Conservation (phyloP, 2,888 invertebrate genomes). For the Sicus ferrugineus region DNA sequence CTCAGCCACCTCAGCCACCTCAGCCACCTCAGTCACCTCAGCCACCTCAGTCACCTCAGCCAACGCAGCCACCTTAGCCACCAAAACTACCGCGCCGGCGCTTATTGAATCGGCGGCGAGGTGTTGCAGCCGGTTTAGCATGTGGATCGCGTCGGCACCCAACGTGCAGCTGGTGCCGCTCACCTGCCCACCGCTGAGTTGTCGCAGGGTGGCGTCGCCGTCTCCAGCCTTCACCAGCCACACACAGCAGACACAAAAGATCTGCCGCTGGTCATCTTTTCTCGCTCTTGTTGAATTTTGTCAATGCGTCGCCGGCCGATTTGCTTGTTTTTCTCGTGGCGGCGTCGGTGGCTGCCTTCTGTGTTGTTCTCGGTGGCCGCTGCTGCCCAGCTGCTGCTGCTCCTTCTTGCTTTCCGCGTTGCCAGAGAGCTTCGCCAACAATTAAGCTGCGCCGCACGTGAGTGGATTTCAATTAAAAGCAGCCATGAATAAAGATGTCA, state of each 20-base stretch:
- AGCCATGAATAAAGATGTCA: neutral
- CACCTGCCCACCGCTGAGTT: no score
- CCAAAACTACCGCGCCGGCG: no score
- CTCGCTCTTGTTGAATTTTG: conserved; percentile 4
- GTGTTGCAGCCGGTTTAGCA: no score
- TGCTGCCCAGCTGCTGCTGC: conserved; percentile 10
- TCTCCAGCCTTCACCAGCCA: neutral
- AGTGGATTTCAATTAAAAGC: conserved; percentile 37
- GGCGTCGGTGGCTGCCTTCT: neutral
- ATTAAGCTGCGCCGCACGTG: conserved; percentile 31
- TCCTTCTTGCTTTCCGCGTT: neutral
- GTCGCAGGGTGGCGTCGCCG: neutral
- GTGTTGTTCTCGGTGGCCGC: neutral
- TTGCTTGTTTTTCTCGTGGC: neutral
- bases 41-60: no score
- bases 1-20: no score
- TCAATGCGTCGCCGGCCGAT: neutral
- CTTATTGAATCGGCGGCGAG: no score
- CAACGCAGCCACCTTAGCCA: no score
- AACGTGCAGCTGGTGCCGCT: no score
- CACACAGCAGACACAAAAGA: neutral
- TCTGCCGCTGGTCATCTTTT: no score
- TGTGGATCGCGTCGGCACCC: no score
- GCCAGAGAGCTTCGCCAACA: conserved; percentile 18
- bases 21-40: no score